These are phyloP conservation scores for Iguana delicatissima DNA, from an alignment of 2,797 vertebrate genomes.

Conservation along the genomic window DNA sequence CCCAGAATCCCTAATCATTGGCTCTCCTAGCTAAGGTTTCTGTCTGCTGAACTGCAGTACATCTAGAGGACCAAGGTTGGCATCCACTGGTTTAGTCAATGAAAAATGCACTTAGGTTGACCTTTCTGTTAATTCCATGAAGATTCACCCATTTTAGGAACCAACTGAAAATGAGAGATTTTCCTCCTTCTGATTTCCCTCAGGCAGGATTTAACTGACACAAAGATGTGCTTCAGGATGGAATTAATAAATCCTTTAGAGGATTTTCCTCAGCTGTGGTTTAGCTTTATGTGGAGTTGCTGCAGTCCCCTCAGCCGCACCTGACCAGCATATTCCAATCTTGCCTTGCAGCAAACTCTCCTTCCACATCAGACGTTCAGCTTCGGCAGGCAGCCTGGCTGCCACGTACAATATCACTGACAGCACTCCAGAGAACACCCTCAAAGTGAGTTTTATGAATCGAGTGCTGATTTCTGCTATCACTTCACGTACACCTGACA, in stretches of 20 bases:
- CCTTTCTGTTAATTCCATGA: background rate
- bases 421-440: constrained; percentile 44
- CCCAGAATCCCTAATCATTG: background rate
- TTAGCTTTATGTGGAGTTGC: constrained; percentile 17
- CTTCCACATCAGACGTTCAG: constrained; percentile 51
- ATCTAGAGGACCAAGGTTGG: background rate
- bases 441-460: constrained; percentile 51
- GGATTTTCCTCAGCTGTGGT: background rate
- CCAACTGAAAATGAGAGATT: background rate
- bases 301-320: constrained; percentile 30
- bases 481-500: background rate
- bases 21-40: background rate
- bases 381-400: constrained; percentile 37
- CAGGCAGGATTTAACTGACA: constrained; percentile 29
- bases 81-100: background rate
- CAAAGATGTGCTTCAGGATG: background rate
- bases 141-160: background rate
- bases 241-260: background rate
- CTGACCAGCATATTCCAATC: constrained; percentile 25
- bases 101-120: background rate
- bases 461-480: constrained; percentile 37
- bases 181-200: background rate
- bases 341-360: constrained; percentile 18
- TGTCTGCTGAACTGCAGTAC: background rate
- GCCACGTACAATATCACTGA: constrained; percentile 34